phyloP scores from a whole-genome alignment of 1,140 invertebrate species.

The Rhysida immarginata region DNA sequence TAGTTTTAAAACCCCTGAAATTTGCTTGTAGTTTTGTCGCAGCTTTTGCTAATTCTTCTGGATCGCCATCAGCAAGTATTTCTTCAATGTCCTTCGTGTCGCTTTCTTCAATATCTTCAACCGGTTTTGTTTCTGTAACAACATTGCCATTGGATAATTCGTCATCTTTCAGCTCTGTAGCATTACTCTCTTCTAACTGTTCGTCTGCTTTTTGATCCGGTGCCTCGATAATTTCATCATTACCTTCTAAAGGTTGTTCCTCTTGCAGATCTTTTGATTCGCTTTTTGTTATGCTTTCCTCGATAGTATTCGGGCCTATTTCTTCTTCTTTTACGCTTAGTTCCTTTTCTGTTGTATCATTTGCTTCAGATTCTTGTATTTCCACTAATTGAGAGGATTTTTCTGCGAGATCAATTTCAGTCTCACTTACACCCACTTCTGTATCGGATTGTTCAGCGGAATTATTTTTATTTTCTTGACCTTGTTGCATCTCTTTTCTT shows the following conservation, averaged over 20 bases:
- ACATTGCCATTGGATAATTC: neutral
- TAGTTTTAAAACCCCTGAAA: constrained; percentile 32
- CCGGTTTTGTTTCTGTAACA: neutral
- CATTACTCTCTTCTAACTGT: constrained; percentile 18
- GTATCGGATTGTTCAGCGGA: neutral
- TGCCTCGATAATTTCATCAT: constrained; percentile 6
- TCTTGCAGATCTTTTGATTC: constrained; percentile 41
- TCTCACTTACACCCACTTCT: neutral
- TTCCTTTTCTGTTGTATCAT: constrained; percentile 14
- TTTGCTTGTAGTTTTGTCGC: constrained; percentile 31
- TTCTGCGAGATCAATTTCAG: neutral
- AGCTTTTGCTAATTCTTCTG: constrained; percentile 15
- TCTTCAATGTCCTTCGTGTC: constrained; percentile 28
- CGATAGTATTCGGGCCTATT: constrained; percentile 25
- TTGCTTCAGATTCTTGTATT: constrained; percentile 10
- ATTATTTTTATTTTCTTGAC: constrained; percentile 13
- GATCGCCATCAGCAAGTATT: neutral
- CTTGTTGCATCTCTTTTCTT: constrained; percentile 41
- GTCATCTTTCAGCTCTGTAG: constrained; percentile 31
- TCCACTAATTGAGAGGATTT: constrained; percentile 7
- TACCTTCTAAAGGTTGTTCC: constrained; percentile 30
- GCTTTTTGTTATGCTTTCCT: constrained; percentile 43
- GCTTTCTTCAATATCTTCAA: constrained; percentile 8
- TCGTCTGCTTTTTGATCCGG: constrained; percentile 3
- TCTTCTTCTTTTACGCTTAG: constrained; percentile 10